A percentile compares a stretch with the other conserved stretches of the same genome.
These are phyloP conservation scores for Channa maculata DNA, from an alignment of 2,113 vertebrate species.

Conservation along the genomic window DNA sequence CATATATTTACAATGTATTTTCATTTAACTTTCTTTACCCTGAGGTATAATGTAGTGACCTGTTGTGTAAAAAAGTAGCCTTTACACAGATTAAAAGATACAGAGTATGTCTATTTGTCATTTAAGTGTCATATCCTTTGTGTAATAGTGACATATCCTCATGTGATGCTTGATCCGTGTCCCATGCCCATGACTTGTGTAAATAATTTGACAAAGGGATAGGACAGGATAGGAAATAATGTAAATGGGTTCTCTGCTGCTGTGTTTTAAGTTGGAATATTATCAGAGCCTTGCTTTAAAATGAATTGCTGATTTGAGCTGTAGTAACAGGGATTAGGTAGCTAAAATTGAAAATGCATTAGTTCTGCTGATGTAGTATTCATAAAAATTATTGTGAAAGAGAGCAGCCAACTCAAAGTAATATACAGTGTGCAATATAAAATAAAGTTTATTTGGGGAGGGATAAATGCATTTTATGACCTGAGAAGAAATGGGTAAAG, in stretches of 20 bases:
- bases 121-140: slow-evolving; percentile 9
- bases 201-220: slow-evolving; percentile 18
- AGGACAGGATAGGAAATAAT: neutral
- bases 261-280: neutral
- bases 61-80: slow-evolving; percentile 4
- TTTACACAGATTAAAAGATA: neutral
- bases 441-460: slow-evolving; percentile 9
- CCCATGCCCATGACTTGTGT: slow-evolving; percentile 29
- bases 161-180: slow-evolving; percentile 45
- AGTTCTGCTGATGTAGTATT: too few species aligned
- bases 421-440: neutral
- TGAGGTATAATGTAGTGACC: neutral
- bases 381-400: neutral
- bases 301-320: neutral
- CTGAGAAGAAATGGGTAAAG: neutral
- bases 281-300: neutral
- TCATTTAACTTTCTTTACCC: neutral
- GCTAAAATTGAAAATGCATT: neutral
- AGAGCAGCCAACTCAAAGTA: neutral
- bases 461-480: neutral
- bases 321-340: neutral
- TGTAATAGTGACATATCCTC: neutral
- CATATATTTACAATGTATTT: neutral
- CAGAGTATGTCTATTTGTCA: neutral
- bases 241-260: neutral